Evolutionary conservation across 2,113 vertebrate genomes (phyloP).

Genomic region (Progne subis): DNA sequence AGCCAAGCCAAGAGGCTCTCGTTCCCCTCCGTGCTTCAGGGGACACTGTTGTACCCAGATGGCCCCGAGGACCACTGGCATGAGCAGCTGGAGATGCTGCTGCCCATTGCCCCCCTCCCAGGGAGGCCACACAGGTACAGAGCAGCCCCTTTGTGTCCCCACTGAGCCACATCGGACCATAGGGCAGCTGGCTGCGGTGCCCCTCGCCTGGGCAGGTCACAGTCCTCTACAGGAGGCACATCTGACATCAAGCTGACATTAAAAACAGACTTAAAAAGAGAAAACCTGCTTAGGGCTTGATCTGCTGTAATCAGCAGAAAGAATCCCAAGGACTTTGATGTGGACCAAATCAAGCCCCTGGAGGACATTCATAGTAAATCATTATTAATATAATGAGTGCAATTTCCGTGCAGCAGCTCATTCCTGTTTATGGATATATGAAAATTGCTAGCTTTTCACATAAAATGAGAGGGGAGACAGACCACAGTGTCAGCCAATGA

Average conservation of each 20-base stretch:
- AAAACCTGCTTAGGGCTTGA: conserved; percentile 46
- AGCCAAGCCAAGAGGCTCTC: background rate
- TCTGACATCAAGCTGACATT: background rate
- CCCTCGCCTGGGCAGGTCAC: background rate
- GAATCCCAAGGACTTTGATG: conserved; percentile 68
- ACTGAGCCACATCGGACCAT: fast-evolving
- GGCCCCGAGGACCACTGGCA: background rate
- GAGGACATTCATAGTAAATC: conserved; percentile 61
- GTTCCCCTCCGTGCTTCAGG: background rate
- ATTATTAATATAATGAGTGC: conserved; percentile 68
- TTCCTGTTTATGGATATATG: conserved; percentile 44
- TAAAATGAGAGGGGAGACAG: conserved; percentile 31
- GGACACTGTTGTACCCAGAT: background rate
- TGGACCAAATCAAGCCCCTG: conserved; percentile 66
- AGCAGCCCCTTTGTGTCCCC: background rate
- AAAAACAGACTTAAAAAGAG: conserved; percentile 16
- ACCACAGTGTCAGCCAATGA: conserved; percentile 40
- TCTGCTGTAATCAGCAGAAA: conserved; percentile 65
- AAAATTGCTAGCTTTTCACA: conserved; percentile 54
- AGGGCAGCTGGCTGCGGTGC: fast-evolving
- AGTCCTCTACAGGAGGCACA: background rate
- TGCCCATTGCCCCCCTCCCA: background rate
- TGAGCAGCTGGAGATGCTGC: background rate
- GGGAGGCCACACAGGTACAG: background rate
- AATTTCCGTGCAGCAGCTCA: conserved; percentile 58